These are phyloP conservation scores for Gopherus flavomarginatus DNA, from an alignment of 2,113 vertebrate genomes.

Conservation along the genomic window DNA sequence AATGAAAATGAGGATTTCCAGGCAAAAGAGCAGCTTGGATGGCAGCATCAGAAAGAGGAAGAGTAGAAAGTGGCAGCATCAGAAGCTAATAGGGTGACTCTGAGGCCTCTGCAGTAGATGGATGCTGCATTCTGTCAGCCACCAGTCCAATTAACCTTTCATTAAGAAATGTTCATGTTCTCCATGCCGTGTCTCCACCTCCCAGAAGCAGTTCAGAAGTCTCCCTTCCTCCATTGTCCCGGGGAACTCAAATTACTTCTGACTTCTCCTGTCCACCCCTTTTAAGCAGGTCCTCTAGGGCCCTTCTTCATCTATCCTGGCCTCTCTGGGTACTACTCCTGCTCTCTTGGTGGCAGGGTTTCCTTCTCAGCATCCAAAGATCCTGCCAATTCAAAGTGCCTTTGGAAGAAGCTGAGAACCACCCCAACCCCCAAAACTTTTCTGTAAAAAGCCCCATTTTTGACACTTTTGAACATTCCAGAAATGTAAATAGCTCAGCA, in stretches of 20 bases:
- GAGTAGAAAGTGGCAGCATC: neutral
- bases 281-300: neutral
- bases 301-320: neutral
- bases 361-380: neutral
- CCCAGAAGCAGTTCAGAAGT: neutral
- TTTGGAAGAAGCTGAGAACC: neutral
- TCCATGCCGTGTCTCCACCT: neutral
- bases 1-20: neutral
- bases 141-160: neutral
- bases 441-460: neutral
- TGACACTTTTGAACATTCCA: neutral
- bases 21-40: too few relatives aligned
- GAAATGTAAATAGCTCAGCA: neutral
- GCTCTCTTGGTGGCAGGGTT: neutral
- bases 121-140: neutral
- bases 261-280: neutral
- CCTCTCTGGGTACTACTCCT: neutral
- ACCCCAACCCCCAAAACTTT: neutral
- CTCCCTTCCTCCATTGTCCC: neutral
- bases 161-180: neutral
- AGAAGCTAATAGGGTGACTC: neutral
- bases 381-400: neutral
- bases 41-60: too few relatives aligned
- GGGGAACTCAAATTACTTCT: neutral
- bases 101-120: neutral